Evolutionary conservation across 1,140 invertebrate genomes (phyloP).

Genomic region (Brachionus calyciflorus): DNA sequence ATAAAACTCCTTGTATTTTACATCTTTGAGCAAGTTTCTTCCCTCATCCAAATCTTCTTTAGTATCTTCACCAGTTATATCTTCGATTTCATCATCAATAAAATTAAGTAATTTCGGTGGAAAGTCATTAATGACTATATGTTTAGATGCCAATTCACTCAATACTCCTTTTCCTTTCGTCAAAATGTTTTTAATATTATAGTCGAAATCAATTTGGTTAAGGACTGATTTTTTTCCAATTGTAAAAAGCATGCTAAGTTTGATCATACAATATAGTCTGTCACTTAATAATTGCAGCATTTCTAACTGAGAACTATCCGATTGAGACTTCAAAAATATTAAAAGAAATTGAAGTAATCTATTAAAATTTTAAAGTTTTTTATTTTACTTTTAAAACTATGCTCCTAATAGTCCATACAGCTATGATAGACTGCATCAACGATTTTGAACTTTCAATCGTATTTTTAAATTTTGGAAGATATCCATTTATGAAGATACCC

Average conservation of each 20-base stretch:
- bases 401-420: neutral
- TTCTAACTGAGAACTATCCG: neutral
- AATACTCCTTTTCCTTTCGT: slow-evolving; percentile 30
- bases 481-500: neutral
- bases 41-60: neutral
- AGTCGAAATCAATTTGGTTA: slow-evolving; percentile 17
- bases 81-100: neutral
- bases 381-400: neutral
- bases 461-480: slow-evolving; percentile 22
- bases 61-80: neutral
- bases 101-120: slow-evolving; percentile 23
- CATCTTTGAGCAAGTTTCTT: neutral
- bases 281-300: neutral
- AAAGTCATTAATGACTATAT: slow-evolving; percentile 7
- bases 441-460: slow-evolving; percentile 1
- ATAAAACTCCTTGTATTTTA: slow-evolving; percentile 7
- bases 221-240: slow-evolving; percentile 11
- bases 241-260: neutral
- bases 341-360: neutral
- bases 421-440: neutral
- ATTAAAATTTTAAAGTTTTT: neutral
- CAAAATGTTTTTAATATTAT: slow-evolving; percentile 16
- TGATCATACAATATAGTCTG: neutral
- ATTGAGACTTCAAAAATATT: neutral
- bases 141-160: slow-evolving; percentile 27